Evolutionary conservation across 2,797 vertebrate species (phyloP).

Genomic region (Cryptoprocta ferox): DNA sequence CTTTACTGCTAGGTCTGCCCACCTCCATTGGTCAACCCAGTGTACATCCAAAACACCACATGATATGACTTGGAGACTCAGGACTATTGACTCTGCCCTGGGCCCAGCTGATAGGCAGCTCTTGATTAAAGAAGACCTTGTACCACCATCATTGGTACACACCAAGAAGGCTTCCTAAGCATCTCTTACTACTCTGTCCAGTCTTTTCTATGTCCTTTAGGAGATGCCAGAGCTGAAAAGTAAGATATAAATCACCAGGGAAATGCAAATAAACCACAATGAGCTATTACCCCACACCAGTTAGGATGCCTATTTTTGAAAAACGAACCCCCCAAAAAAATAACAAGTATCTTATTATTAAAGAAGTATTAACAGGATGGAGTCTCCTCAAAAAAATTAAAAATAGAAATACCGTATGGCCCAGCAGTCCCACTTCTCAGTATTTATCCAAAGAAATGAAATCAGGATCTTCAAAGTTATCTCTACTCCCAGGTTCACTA

Average conservation of each 20-base stretch:
- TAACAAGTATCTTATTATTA: background rate
- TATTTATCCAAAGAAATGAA: background rate
- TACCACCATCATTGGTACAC: rapidly evolving
- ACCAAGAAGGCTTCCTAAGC: background rate
- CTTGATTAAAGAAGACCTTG: background rate
- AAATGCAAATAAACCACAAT: background rate
- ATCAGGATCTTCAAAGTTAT: background rate
- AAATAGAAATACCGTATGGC: background rate
- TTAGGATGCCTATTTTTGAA: background rate
- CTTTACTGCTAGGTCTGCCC: background rate
- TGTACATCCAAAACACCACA: background rate
- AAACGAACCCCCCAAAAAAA: too few species aligned
- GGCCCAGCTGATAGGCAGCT: background rate
- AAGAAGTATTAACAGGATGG: background rate
- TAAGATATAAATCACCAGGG: background rate
- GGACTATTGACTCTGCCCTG: background rate
- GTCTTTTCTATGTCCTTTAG: background rate
- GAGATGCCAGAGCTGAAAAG: background rate
- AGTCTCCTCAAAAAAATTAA: background rate
- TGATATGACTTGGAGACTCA: background rate
- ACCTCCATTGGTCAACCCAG: background rate
- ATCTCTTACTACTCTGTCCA: background rate
- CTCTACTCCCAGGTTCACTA: background rate
- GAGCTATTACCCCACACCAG: background rate
- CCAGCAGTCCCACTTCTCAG: background rate